A percentile compares a stretch with the other conserved stretches of the same genome.
These are phyloP conservation scores for Harmothoe impar DNA, from an alignment of 2,888 invertebrate species.

Conservation along the genomic window DNA sequence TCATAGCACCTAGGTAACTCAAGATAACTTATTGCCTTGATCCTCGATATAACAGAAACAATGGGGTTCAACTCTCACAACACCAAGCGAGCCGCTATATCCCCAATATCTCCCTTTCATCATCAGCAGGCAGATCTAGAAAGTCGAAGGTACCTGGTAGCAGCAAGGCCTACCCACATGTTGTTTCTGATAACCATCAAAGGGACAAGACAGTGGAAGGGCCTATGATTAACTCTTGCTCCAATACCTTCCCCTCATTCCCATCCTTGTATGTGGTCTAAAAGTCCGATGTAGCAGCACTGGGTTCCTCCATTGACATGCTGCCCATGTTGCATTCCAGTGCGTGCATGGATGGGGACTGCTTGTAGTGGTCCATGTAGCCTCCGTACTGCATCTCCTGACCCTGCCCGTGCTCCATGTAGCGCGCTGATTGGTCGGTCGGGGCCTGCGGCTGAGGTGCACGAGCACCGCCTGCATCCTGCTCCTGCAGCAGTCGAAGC, in stretches of 20 bases:
- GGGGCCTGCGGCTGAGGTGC: neutral
- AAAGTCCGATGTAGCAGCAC: slow-evolving; percentile 60
- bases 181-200: neutral
- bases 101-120: slow-evolving; percentile 19
- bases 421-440: slow-evolving; percentile 56
- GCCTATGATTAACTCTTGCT: neutral
- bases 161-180: too few species aligned
- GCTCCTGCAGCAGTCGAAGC: slow-evolving; percentile 68
- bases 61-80: slow-evolving; percentile 21
- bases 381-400: slow-evolving; percentile 62
- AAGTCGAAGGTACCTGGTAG: neutral
- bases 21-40: neutral
- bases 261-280: neutral
- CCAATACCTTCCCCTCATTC: neutral
- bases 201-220: neutral
- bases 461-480: slow-evolving; percentile 64
- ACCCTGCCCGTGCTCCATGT: slow-evolving; percentile 7
- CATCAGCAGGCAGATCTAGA: neutral
- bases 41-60: neutral
- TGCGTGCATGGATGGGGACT: slow-evolving; percentile 65
- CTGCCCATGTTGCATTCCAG: slow-evolving; percentile 52
- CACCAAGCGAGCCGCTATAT: neutral
- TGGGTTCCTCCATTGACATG: slow-evolving; percentile 19
- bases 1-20: neutral
- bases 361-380: slow-evolving; percentile 62